Evolutionary conservation across 2,888 invertebrate genomes (phyloP), one percentile per base, ranked within the genome.

Genomic region (Athalia circularis): DNA sequence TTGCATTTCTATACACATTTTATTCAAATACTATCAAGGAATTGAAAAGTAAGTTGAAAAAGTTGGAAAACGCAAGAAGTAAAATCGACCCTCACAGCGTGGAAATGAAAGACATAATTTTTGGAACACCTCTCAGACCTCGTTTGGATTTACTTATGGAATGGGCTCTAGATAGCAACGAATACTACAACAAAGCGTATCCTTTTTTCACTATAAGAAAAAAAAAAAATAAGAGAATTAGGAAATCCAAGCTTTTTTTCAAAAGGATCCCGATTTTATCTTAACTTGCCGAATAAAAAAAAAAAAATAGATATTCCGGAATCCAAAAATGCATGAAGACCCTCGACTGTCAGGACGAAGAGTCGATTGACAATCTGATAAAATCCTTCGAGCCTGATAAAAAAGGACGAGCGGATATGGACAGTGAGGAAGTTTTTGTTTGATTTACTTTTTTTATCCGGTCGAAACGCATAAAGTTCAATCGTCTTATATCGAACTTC

Each of bases 91-190:
- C 84, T 45, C 78, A 77, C 3, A 85, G 87, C 47, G 80, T 82
- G 50, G 79, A 76, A 43, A 84, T 86, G 82, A 80, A 80, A 13
- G 84, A 86, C 77, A 74, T 89, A 47, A 65, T 87, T 3, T 82
- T 85, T 5, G 89, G 88, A 15, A 87, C 88, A 4, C 68, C 86
- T 3, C 75, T 78, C 13, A 84, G 84, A 76, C 89, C 89, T 4
- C 80, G 79, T 61, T 82, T 89, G 15, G 80, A 87, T 83, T 79
- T 83, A 47, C 84, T 89, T 3, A 78, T 89, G 48, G 83, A 86
- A 80, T 89, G 86, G 86, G 84, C 88, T 3, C 79, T 86, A 1
- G 85, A 85, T 4, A 81, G 84, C 4, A 83, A 80, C 7, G 78
- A 84, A 6, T 84, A 85, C 67, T 87, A 86, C 78, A 77, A 80